Conservation (phyloP, 2,888 invertebrate species). For the Aquatica leii region DNA sequence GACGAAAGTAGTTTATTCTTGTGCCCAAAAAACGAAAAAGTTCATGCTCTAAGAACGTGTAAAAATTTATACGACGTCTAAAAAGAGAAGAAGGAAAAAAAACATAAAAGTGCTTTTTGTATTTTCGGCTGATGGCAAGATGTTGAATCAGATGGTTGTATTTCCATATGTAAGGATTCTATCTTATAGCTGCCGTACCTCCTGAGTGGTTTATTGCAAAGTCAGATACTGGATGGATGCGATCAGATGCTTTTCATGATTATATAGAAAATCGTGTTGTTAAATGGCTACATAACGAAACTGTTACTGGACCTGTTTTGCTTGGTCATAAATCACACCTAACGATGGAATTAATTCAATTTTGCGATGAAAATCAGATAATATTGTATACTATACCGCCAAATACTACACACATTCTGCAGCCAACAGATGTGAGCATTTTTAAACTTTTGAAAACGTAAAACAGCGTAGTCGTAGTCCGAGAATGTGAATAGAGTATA, state of each 20-base stretch:
- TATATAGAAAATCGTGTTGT: conserved; percentile 18
- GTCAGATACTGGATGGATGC: conserved; percentile 27
- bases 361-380: conserved; percentile 37
- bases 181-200: conserved; percentile 45
- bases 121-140: conserved; percentile 43
- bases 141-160: conserved; percentile 43
- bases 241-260: conserved; percentile 21
- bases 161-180: conserved; percentile 41
- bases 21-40: conserved; percentile 43
- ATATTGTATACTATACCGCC: conserved; percentile 46
- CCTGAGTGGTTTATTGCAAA: conserved; percentile 19
- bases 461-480: conserved; percentile 44
- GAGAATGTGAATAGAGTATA: conserved; percentile 32
- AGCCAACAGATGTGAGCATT: conserved; percentile 48
- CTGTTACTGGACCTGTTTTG: conserved; percentile 29
- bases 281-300: conserved; percentile 18
- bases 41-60: conserved; percentile 45
- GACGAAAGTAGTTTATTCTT: conserved; percentile 46
- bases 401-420: conserved; percentile 42
- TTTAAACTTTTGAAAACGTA: conserved; percentile 49
- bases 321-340: conserved; percentile 25
- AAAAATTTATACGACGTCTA: conserved; percentile 44
- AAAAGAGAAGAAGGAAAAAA: conserved; percentile 45
- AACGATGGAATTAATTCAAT: conserved; percentile 13
- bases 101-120: conserved; percentile 44